Percentiles rank a stretch among this genome's conserved stretches.
Conservation (phyloP, 37 sponge, comb jelly and placozoan genomes). For the Ephydatia muelleri region DNA sequence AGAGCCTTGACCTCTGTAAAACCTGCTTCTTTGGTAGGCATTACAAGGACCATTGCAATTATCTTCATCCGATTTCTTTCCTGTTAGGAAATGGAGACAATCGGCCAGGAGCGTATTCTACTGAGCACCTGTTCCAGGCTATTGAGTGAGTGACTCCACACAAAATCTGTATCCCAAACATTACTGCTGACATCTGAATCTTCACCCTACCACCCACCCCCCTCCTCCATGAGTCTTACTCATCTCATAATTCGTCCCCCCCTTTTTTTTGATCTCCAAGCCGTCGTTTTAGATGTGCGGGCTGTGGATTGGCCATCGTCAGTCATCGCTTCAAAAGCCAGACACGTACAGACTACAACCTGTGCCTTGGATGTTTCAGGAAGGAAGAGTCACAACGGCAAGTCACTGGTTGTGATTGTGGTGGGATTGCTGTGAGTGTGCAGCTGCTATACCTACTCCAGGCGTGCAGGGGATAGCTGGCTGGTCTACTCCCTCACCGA, state of each 20-base stretch:
- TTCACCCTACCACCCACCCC: background rate
- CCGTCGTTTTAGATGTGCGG: slow-evolving; percentile 36
- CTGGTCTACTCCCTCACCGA: slow-evolving; percentile 48
- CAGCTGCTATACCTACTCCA: background rate
- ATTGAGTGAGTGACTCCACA: slow-evolving; percentile 38
- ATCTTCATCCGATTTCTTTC: background rate
- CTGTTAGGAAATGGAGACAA: slow-evolving; percentile 42
- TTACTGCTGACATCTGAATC: too few species aligned
- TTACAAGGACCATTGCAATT: background rate
- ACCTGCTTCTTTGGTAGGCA: slow-evolving; percentile 66
- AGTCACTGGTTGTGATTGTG: background rate
- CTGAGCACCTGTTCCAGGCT: slow-evolving; percentile 41
- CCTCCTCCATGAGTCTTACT: too few species aligned
- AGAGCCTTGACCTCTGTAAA: slow-evolving; percentile 58
- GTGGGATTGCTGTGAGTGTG: background rate
- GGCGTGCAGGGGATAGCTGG: slow-evolving; percentile 63
- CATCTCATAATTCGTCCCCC: too few species aligned
- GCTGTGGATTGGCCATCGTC: slow-evolving; percentile 52
- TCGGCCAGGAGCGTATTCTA: slow-evolving; percentile 9
- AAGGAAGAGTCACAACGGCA: slow-evolving; percentile 50
- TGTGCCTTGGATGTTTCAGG: slow-evolving; percentile 79
- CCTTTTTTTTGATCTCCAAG: too few species aligned
- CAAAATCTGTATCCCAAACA: too few species aligned
- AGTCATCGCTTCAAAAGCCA: slow-evolving; percentile 65
- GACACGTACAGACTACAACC: slow-evolving; percentile 46